These are phyloP conservation scores for Papilio dardanus DNA, from an alignment of 1,140 invertebrate genomes.

Conservation along the genomic window DNA sequence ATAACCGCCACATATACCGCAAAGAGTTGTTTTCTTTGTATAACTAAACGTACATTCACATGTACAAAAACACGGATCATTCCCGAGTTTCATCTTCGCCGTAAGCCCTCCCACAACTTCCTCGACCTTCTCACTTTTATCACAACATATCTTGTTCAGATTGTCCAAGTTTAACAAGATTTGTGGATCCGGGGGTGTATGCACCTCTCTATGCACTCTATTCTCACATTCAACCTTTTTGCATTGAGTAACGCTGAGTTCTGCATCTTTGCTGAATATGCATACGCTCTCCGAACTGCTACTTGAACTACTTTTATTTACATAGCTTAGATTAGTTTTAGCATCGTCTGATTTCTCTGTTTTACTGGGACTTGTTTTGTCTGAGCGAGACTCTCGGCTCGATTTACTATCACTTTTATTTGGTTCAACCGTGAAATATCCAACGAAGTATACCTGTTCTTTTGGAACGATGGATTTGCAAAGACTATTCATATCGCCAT, in stretches of 20 bases:
- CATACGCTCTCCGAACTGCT: constrained; percentile 49
- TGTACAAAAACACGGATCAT: constrained; percentile 69
- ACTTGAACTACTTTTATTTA: constrained; percentile 40
- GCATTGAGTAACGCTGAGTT: constrained; percentile 59
- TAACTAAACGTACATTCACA: constrained; percentile 75
- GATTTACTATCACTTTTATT: constrained; percentile 42
- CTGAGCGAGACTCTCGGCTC: constrained; percentile 22
- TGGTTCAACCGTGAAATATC: constrained; percentile 65
- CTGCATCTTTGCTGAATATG: constrained; percentile 53
- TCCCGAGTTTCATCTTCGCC: constrained; percentile 59
- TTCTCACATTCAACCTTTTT: constrained; percentile 54
- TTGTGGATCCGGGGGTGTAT: constrained; percentile 53
- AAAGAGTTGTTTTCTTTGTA: constrained; percentile 71
- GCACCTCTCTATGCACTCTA: constrained; percentile 50
- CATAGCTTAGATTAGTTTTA: constrained; percentile 40
- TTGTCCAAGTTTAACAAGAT: constrained; percentile 58
- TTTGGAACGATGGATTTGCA: constrained; percentile 35
- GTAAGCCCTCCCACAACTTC: constrained; percentile 58
- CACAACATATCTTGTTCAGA: constrained; percentile 57
- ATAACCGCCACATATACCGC: constrained; percentile 69
- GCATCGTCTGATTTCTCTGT: constrained; percentile 53
- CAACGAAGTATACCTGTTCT: constrained; percentile 62
- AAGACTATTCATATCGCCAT: constrained; percentile 49
- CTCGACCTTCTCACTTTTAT: constrained; percentile 52
- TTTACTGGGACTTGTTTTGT: constrained; percentile 46